Evolutionary conservation across 1,140 invertebrate species (phyloP).

Genomic region (Lucilia cuprina): DNA sequence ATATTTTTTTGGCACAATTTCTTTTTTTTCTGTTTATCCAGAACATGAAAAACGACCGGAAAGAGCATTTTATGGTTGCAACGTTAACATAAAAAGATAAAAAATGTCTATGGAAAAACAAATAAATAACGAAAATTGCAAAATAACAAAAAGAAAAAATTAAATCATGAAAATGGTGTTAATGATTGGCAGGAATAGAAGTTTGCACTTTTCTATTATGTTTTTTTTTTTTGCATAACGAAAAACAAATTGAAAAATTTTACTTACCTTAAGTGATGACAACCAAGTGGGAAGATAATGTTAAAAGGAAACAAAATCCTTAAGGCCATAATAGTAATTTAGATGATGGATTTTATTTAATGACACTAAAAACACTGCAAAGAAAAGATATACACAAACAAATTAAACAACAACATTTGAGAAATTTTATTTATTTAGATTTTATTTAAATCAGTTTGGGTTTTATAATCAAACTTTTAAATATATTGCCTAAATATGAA

Average conservation of each 20-base stretch:
- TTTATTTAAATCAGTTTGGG: neutral
- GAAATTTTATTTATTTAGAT: too few species aligned
- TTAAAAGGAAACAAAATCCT: neutral
- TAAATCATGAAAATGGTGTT: slow-evolving; percentile 30
- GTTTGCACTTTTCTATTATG: neutral
- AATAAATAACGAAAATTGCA: slow-evolving; percentile 15
- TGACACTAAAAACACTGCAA: slow-evolving; percentile 3
- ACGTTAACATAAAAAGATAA: slow-evolving; percentile 23
- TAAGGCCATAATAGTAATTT: slow-evolving; percentile 13
- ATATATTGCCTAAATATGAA: slow-evolving; percentile 27
- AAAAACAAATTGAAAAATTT: neutral
- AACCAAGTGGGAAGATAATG: neutral
- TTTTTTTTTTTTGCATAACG: neutral
- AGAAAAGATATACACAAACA: neutral
- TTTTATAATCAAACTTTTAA: neutral
- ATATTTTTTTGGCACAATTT: slow-evolving; percentile 23
- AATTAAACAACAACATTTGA: neutral
- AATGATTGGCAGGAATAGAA: slow-evolving; percentile 22
- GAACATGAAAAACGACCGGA: slow-evolving; percentile 36
- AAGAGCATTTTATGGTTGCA: slow-evolving; percentile 33
- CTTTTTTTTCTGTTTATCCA: neutral
- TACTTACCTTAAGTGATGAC: slow-evolving; percentile 4
- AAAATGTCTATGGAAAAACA: neutral
- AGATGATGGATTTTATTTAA: slow-evolving; percentile 34
- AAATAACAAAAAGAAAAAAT: neutral